Base-by-base conservation (phyloP, 2,797 vertebrate genomes). In the Poecilia wingei region DNA sequence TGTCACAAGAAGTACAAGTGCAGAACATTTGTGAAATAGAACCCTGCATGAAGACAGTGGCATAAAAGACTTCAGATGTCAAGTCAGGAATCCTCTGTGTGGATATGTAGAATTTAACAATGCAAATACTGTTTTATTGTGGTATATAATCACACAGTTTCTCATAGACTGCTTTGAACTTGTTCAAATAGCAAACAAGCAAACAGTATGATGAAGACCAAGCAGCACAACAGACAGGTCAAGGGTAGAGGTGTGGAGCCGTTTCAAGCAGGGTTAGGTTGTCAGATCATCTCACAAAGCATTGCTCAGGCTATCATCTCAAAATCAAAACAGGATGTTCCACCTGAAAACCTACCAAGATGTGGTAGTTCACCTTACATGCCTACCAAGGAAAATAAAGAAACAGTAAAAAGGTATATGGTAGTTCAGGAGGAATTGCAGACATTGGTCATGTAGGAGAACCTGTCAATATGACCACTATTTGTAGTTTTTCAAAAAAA, bases 1-100 rank as follows among this genome's bases (percentile, higher is more conserved):
- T 77, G 66, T 74, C 83, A 51, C 74, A 70, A 51, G 47, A 41
- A 55, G 57, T 16, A 22, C 8, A 72, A 84, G 83, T 77, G n/a
- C n/a, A 59, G 46, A 77, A 73, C 80, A 45, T 75, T 43, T 49
- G 49, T 71, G 28, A 82, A 78, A 80, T 25, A 70, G 41, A 77
- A 72, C 75, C 80, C n/a, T 59, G 25, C 70, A 83, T 79, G 79
- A 82, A 79, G 31, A 73, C 25, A 22, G 43, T 6, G 57, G n/a
- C 28, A 81, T 68, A 85, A 28, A 16, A 36, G 39, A 74, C 55
- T 79, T 57, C 13, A 41, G 28, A 74, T 72, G 70, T 76, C 49
- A 70, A 12, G 3, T 36, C 16, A 55, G 8, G 74, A 61, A 51
- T 74, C 57, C 1, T 70, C 8, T 25, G 72, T 41, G 77, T 45